Evolutionary conservation across 1,140 invertebrate genomes (phyloP).

Genomic region (Cecropterus lyciades): DNA sequence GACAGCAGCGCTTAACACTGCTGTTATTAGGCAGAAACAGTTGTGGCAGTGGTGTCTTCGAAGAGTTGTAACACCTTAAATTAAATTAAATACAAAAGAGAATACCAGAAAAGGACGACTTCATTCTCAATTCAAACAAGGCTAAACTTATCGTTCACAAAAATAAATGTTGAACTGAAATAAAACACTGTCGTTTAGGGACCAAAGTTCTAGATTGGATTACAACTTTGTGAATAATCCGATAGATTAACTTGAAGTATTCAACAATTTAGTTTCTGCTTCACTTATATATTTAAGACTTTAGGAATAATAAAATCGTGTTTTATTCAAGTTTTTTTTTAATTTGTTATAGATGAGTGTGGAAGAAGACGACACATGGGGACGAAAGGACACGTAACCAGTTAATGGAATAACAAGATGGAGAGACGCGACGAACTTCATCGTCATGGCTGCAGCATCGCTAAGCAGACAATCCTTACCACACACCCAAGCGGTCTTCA

Average conservation of each 20-base stretch:
- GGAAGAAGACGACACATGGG: constrained; percentile 39
- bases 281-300: constrained; percentile 20
- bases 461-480: constrained; percentile 79
- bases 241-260: constrained; percentile 26
- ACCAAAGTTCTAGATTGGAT: constrained; percentile 25
- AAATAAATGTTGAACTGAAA: constrained; percentile 21
- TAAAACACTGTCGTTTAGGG: constrained; percentile 23
- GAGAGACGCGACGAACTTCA: constrained; percentile 71
- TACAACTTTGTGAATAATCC: constrained; percentile 30
- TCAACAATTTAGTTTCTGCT: constrained; percentile 13
- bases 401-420: constrained; percentile 57
- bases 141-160: constrained; percentile 4
- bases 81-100: too few relatives aligned
- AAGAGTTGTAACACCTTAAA: too few relatives aligned
- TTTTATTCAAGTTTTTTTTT: constrained; percentile 6
- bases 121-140: neutral
- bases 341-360: constrained; percentile 46
- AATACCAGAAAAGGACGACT: too few relatives aligned
- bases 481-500: constrained; percentile 75
- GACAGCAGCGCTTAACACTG: too few relatives aligned
- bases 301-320: neutral
- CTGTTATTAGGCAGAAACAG: too few relatives aligned
- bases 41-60: too few relatives aligned
- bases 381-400: constrained; percentile 37
- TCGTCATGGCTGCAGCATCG: constrained; percentile 71